These are phyloP conservation scores for Enteromius mattozi DNA, from an alignment of 2,797 vertebrate species.

Conservation along the genomic window DNA sequence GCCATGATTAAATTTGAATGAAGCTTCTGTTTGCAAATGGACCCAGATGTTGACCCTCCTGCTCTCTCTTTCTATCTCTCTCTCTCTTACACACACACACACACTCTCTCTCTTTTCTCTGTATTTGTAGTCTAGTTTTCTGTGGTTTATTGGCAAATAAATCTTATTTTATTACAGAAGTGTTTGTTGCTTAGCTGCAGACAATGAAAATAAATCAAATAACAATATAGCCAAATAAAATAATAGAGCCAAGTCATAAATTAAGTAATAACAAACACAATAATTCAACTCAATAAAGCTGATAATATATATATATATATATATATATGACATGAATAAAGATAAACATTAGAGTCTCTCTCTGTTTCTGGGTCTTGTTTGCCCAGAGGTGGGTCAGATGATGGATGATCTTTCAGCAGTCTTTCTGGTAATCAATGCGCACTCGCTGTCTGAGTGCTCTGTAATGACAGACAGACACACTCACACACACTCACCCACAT, in stretches of 20 bases:
- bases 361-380: constrained; percentile 23
- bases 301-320: not conserved
- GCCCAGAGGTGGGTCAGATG: constrained; percentile 35
- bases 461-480: constrained; percentile 22
- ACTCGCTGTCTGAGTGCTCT: constrained; percentile 30
- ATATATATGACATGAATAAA: not conserved
- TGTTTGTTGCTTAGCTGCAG: not conserved
- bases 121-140: not conserved
- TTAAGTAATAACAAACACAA: not conserved
- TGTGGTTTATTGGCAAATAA: not conserved
- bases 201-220: not conserved
- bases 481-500: not conserved
- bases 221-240: not conserved
- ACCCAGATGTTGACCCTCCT: constrained; percentile 3
- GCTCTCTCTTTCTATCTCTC: not conserved
- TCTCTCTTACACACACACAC: too few relatives aligned
- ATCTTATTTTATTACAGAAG: too few relatives aligned
- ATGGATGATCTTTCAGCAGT: constrained; percentile 45
- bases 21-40: constrained; percentile 1
- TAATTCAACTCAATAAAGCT: not conserved
- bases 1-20: constrained; percentile 18
- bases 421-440: constrained; percentile 34
- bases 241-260: not conserved
- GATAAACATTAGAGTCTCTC: not conserved
- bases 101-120: too few relatives aligned